Base-by-base conservation (phyloP, 2,113 vertebrate species). In the Chlorodrepanis virens region DNA sequence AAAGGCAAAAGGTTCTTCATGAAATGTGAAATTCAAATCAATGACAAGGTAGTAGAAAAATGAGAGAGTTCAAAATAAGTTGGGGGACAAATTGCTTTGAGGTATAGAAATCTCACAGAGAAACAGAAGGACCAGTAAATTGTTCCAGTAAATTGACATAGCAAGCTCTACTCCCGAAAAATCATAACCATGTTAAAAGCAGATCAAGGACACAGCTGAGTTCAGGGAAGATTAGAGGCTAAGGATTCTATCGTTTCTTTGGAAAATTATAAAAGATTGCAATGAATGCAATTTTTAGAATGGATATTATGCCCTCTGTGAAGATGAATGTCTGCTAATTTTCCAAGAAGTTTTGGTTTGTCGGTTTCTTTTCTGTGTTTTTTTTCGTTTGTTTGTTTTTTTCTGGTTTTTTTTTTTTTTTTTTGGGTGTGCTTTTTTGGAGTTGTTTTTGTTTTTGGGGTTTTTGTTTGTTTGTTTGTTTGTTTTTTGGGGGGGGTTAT, bases 81-180 rank as follows among this genome's bases (percentile, higher is more conserved):
- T 1, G 27, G 63, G 76, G 87, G 71, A 92, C 63, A 95, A 95
- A 96, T 94, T 95, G 77, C 89, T 96, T 89, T 90, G 87, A 87
- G 85, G 39, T 90, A 75, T 35, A 83, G 84, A 94, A 96, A 78
- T 87, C 85, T 94, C 94, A 71, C 44, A 90, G 79, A 54, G 54
- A 89, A 94, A 89, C 50, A 95, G 82, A 93, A 91, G 49, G 72
- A 87, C 75, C 42, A 61, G 96, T 39, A 27, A 60, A 60, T 97
- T 95, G 63, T 94, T 97, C 56, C 29, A 89, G 61, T 80, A 96
- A 96, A 96, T 85, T 90, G 94, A 92, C 72, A 77, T 68, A 83
- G 69, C 50, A 91, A 94, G 54, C 22, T 75, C 76, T 93, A 77
- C 61, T 92, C 72, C 69, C 89, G 84, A 87, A 96, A 95, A 97